A percentile compares a stretch with the other conserved stretches of the same genome.
phyloP scores from a whole-genome alignment of 1,140 invertebrate species.

The Laupala kohalensis region DNA sequence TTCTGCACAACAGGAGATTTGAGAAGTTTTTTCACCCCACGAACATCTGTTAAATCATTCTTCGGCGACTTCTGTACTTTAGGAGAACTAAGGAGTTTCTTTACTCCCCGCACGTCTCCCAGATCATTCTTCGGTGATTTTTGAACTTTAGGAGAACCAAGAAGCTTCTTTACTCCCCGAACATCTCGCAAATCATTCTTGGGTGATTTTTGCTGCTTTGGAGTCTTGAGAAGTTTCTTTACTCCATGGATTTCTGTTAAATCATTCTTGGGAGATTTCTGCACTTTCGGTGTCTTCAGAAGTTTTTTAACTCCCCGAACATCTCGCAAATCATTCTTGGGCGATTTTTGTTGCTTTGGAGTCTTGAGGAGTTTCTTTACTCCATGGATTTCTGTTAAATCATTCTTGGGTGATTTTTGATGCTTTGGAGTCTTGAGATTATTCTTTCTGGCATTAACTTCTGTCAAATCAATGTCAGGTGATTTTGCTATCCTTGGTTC shows the following conservation, averaged over 20 bases:
- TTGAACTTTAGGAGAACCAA: constrained; percentile 20
- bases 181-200: constrained; percentile 31
- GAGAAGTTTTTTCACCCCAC: constrained; percentile 27
- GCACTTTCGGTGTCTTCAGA: constrained; percentile 17
- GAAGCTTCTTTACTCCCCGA: constrained; percentile 25
- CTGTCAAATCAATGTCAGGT: constrained; percentile 1
- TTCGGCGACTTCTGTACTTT: constrained; percentile 25
- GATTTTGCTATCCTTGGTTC: constrained; percentile 9
- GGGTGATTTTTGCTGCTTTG: constrained; percentile 21
- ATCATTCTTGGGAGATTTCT: constrained; percentile 24
- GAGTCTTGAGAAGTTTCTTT: constrained; percentile 25
- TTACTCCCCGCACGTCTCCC: constrained; percentile 25
- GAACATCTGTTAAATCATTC: constrained; percentile 30
- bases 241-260: constrained; percentile 29
- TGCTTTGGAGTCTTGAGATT: background rate
- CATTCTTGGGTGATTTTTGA: constrained; percentile 1
- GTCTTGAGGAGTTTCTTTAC: background rate
- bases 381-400: background rate
- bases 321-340: background rate
- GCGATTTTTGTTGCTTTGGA: constrained; percentile 1
- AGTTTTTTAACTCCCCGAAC: constrained; percentile 18
- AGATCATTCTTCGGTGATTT: constrained; percentile 23
- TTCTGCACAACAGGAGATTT: constrained; percentile 21
- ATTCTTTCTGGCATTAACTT: constrained; percentile 1
- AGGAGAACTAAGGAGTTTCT: constrained; percentile 24